Conservation (phyloP, 2,797 vertebrate genomes). For the Periparus ater region DNA sequence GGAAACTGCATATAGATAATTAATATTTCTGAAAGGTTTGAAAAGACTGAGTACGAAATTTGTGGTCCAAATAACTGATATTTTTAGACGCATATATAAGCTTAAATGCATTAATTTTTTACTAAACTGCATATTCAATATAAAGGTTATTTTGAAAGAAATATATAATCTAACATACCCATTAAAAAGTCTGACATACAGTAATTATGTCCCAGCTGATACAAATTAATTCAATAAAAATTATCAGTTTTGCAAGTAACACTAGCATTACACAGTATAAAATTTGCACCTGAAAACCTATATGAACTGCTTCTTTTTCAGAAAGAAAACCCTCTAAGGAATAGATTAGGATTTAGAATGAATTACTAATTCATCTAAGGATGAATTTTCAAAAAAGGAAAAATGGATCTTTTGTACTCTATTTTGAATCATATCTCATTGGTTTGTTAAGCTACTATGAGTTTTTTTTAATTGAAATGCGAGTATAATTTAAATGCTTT, state of each 20-base stretch:
- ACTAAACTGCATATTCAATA: not conserved
- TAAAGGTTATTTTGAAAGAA: not conserved
- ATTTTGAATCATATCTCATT: not conserved
- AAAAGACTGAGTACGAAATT: not conserved
- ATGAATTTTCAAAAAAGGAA: not conserved
- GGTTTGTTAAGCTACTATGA: not conserved
- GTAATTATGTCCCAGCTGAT: not conserved
- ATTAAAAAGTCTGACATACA: not conserved
- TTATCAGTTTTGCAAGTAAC: not conserved
- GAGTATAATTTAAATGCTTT: not conserved
- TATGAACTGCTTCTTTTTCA: not conserved
- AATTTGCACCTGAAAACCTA: not conserved
- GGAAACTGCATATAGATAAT: not conserved
- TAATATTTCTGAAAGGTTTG: not conserved
- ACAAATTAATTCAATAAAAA: slow-evolving; percentile 7
- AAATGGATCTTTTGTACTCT: not conserved
- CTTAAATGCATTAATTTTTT: not conserved
- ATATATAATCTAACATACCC: not conserved
- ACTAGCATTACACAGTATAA: not conserved
- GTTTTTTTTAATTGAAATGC: not conserved
- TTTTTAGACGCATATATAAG: not conserved
- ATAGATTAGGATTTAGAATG: no score
- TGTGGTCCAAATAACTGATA: not conserved
- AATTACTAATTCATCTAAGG: not conserved
- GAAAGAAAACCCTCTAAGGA: not conserved